Evolutionary conservation across 2,113 vertebrate genomes (phyloP), one percentile per base, ranked within the genome.

Genomic region (Sapayoa aenigma): DNA sequence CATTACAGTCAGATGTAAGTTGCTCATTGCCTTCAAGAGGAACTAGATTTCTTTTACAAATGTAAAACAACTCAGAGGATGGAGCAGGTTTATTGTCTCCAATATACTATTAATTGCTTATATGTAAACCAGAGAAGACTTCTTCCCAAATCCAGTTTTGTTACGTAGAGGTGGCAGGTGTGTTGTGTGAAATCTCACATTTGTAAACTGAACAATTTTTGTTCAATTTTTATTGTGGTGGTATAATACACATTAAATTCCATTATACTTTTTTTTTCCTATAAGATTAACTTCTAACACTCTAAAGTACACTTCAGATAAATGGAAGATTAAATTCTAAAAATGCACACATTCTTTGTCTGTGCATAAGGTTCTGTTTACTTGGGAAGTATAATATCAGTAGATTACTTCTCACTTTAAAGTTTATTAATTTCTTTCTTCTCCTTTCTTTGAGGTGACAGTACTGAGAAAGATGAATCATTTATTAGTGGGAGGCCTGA

Each of bases 401-500:
- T 59, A 73, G 67, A 97, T 53, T 90, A 60, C 56, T 89, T 96
- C 67, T 93, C 76, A 84, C 83, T 97, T 91, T 76, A 94, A 91
- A 97, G 93, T 94, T 95, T 97, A 89, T 94, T 74, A 88, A 84
- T 96, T 94, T 86, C 84, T 87, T 93, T 93, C 81, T 85, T 89
- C 74, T 87, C 30, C 46, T 49, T 75, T 90, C 85, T 87, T 94
- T 95, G 79, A 82, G 90, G 55, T 78, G 41, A 86, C 62, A 83
- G 67, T 87, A 87, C 78, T 79, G 84, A 81, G 80, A 94, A 83
- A 87, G 82, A 97, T 97, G 96, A 98, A 95, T 97, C 96, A 96
- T 90, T 96, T 93, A 94, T 96, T 93, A 96, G 97, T 96, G 87
- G 96, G 94, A 92, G 80, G 82, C 65, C 65, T 95, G 85, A 96